Base-by-base conservation (phyloP, 2,797 vertebrate species). In the Betta splendens region DNA sequence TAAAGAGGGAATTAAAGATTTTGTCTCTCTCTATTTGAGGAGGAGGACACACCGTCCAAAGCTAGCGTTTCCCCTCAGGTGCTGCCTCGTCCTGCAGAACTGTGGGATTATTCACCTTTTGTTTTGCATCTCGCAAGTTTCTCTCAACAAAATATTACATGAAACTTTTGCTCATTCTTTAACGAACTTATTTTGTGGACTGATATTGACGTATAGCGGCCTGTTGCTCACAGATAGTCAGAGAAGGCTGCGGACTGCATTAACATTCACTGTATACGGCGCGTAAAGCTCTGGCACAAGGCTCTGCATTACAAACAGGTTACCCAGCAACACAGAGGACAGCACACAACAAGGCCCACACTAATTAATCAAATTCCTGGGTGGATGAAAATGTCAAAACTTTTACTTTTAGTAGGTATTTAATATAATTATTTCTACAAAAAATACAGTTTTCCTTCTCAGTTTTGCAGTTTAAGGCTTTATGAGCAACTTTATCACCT, bases 181-280 rank as follows among this genome's bases (percentile, higher is more conserved):
- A n/a, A n/a, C n/a, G n/a, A n/a, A n/a, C n/a, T n/a, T 15, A 2
- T 13, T 38, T 53, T 48, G 53, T 46, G 29, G 26, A 25, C 56
- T 46, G 54, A 79, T 77, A 63, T 26, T 70, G 5, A 69, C 73
- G 43, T 31, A 33, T 58, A 40, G n/a, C 45, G 46, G 42, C 20
- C 21, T 23, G 18, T 26, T 42, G 62, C 61, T 65, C 68, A 38
- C 52, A 74, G 54, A 81, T 51, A 21, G 55, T n/a, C n/a, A 64
- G n/a, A 23, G 17, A 69, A 26, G 55, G 29, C 1, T 31, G 38
- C 49, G 65, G 54, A 43, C 4, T 1, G 17, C 48, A 76, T 72
- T 67, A 72, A 64, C 33, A 81, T 78, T 80, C 74, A 46, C 60
- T 69, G 37, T 69, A 58, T 74, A 69, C 49, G 50, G 55, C 63